Conservation (phyloP, 2,797 vertebrate species). For the Cryptoprocta ferox region DNA sequence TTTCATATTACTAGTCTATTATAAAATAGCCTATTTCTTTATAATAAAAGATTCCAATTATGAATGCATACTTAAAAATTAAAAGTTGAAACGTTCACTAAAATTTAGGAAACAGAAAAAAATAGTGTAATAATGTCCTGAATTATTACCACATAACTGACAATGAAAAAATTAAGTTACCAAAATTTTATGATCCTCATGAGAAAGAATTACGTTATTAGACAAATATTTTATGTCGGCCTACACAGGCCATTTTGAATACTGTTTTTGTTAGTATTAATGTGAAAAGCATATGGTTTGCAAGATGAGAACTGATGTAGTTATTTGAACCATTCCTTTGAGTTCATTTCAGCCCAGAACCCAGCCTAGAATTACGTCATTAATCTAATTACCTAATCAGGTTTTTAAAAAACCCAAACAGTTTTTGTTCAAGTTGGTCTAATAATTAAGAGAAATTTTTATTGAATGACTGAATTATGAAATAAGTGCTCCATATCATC, state of each 20-base stretch:
- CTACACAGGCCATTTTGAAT: not conserved
- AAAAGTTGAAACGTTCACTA: slow-evolving; percentile 12
- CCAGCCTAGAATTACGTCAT: not conserved
- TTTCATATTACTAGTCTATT: not conserved
- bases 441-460: slow-evolving; percentile 11
- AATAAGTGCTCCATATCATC: not conserved
- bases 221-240: not conserved
- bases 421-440: not conserved
- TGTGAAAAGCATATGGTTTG: not conserved
- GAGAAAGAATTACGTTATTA: not conserved
- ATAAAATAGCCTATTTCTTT: not conserved
- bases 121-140: not conserved
- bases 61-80: not conserved
- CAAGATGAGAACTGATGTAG: not conserved
- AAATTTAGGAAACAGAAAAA: slow-evolving; percentile 52
- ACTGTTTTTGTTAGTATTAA: not conserved
- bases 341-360: not conserved
- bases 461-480: not conserved
- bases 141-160: not conserved
- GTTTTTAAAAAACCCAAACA: not conserved
- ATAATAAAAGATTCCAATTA: not conserved
- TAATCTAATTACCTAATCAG: not conserved
- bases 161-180: slow-evolving; percentile 36
- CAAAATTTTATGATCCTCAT: not conserved
- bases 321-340: not conserved